phyloP scores from a whole-genome alignment of 2,113 vertebrate species.

The Oriolus oriolus region DNA sequence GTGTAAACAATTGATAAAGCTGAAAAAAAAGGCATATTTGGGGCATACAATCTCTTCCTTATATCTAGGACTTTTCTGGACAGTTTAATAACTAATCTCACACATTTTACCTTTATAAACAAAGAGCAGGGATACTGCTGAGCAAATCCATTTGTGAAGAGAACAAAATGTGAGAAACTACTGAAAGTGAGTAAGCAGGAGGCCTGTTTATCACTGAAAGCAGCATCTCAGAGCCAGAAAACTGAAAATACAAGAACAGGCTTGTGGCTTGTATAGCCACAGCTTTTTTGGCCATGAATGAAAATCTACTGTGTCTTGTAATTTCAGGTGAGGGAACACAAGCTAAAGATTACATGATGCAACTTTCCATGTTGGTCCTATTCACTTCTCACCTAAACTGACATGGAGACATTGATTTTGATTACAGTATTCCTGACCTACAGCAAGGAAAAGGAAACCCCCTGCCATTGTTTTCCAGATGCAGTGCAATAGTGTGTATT shows the following conservation, averaged over 20 bases:
- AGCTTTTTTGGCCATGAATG: not conserved
- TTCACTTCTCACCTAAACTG: not conserved
- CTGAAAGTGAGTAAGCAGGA: not conserved
- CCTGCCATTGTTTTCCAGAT: not conserved
- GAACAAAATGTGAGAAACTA: not conserved
- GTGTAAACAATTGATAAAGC: not conserved
- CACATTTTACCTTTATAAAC: not conserved
- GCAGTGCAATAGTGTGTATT: not conserved
- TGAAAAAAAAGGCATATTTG: not conserved
- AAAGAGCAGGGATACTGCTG: not conserved
- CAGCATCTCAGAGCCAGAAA: not conserved
- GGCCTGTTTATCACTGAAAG: not conserved
- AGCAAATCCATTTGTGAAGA: not conserved
- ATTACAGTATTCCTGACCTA: not conserved
- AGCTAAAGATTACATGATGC: not conserved
- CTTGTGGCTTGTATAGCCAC: not conserved
- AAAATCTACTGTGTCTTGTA: not conserved
- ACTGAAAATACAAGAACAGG: not conserved
- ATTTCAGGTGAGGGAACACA: not conserved
- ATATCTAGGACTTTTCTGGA: not conserved
- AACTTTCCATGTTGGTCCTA: not conserved
- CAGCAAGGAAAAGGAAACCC: not conserved
- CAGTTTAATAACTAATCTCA: not conserved
- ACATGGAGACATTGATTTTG: not conserved
- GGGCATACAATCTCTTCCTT: not conserved